Base-by-base conservation (phyloP, 2,113 vertebrate species). In the Thalassoma bifasciatum region DNA sequence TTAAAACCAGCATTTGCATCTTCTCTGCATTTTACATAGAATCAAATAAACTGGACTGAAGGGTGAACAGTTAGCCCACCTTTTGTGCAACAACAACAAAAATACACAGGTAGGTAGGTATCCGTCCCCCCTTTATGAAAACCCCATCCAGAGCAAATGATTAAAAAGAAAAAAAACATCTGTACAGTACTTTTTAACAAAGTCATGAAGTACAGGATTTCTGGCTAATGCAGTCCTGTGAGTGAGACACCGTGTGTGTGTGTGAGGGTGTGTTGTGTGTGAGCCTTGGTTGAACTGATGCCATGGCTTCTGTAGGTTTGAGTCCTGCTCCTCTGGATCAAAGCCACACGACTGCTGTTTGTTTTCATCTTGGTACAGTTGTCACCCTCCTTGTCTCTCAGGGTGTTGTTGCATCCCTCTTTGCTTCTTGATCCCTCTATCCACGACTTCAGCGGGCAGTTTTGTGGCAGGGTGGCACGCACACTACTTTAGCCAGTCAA, bases 111-210 rank as follows among this genome's bases (percentile, higher is more conserved):
- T 85, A 83, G 89, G 87, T 80, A 88, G 88, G 75, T 26, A 59
- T 84, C 77, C 54, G 75, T 70, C 52, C 77, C 86, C 81, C 85
- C 81, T 84, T n/a, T 83, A 30, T 83, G 69, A 88, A 90, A 93
- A 91, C 86, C 67, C 85, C 61, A 72, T 93, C 89, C 91, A 90
- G 91, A 93, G 90, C 91, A 95, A 95, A 93, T 88, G 82, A 90
- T 92, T 93, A 86, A 92, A 92, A 91, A 90, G 44, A 62, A 69
- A 67, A 82, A 79, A 82, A 90, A 94, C 88, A 79, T 93, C 94
- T 95, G 93, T 96, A 96, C 96, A 97, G 95, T 96, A 96, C 95
- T 96, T 94, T 95, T 95, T 94, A 92, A 95, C 94, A 94, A 94
- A 96, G 93, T 95, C 93, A 94, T 95, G 92, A 90, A 94, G 95